Percentiles rank a stretch among this genome's conserved stretches.
Conservation (phyloP, 2,113 vertebrate species). For the Coturnix japonica region DNA sequence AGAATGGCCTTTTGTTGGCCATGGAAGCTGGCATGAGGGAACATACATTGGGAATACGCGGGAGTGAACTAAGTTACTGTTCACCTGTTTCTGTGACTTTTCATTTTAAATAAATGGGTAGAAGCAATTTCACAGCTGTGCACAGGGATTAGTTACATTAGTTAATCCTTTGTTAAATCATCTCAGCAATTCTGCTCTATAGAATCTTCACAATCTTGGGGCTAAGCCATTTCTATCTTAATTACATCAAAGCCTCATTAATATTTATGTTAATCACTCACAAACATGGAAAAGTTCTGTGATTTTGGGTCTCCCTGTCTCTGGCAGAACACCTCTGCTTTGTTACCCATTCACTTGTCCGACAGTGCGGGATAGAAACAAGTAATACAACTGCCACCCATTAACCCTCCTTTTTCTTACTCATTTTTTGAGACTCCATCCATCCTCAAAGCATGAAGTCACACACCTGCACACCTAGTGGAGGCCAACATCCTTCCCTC, state of each 20-base stretch:
- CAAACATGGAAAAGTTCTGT: background rate
- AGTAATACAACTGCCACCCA: background rate
- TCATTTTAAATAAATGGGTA: background rate
- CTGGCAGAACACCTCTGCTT: background rate
- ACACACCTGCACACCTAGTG: accelerated
- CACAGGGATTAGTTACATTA: background rate
- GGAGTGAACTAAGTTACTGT: background rate
- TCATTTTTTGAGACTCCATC: background rate
- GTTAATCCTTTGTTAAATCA: background rate
- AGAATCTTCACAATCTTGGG: background rate
- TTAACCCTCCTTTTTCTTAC: background rate
- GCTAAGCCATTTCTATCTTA: conserved; percentile 23
- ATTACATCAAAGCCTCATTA: conserved; percentile 37
- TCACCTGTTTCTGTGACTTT: background rate
- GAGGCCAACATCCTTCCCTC: background rate
- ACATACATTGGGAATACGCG: background rate
- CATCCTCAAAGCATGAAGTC: background rate
- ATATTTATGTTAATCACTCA: conserved; percentile 40
- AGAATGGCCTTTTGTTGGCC: background rate
- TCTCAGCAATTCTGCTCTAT: background rate
- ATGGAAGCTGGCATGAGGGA: background rate
- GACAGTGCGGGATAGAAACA: background rate
- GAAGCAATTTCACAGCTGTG: background rate
- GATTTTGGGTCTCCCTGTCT: background rate
- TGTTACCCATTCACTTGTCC: background rate